Conservation (phyloP, 2,797 vertebrate genomes). For the Pseudochirops corinnae region DNA sequence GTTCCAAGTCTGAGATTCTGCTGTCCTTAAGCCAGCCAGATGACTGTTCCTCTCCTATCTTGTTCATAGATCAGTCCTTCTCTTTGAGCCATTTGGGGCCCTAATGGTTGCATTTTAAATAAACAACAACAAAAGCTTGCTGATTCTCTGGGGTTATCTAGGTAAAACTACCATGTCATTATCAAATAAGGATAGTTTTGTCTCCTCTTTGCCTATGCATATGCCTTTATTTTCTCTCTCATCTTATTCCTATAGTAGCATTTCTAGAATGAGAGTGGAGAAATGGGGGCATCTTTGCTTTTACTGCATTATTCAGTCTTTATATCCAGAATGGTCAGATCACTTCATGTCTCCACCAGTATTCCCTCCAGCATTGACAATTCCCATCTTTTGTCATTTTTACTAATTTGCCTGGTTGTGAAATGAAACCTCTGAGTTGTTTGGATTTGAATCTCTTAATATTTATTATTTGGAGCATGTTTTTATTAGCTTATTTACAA, state of each 20-base stretch:
- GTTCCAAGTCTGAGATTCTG: slow-evolving; percentile 52
- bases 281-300: neutral
- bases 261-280: neutral
- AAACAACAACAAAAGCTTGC: neutral
- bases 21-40: neutral
- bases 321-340: neutral
- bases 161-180: neutral
- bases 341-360: neutral
- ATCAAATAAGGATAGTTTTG: neutral
- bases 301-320: neutral
- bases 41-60: neutral
- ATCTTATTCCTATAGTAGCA: neutral
- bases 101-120: neutral
- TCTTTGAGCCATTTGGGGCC: neutral
- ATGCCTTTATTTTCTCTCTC: neutral
- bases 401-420: neutral
- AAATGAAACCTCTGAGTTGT: neutral
- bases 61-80: neutral
- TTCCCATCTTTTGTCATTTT: neutral
- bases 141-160: neutral
- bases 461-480: neutral
- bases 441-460: neutral
- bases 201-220: neutral
- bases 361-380: neutral
- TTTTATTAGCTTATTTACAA: neutral